These are phyloP conservation scores for Chelonus formosanus DNA, from an alignment of 2,888 invertebrate genomes.

Conservation along the genomic window DNA sequence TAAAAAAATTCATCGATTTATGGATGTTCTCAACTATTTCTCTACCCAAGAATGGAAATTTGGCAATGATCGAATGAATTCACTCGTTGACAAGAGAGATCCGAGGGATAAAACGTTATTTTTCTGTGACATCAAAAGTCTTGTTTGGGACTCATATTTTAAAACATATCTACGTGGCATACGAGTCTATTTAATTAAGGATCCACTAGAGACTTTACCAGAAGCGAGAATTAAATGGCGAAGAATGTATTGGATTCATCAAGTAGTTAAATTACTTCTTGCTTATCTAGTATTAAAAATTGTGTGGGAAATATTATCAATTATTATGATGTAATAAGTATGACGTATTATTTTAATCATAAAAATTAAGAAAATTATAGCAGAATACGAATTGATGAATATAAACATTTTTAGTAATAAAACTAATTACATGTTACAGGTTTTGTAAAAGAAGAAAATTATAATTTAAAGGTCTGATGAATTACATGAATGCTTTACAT, in stretches of 20 bases:
- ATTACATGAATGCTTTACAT: no score
- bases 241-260: conserved; percentile 64
- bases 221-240: conserved; percentile 69
- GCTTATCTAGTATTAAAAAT: conserved; percentile 52
- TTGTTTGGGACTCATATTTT: conserved; percentile 81
- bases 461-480: no score
- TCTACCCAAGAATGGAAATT: conserved; percentile 81
- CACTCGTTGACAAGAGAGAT: conserved; percentile 70
- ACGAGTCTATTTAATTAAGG: conserved; percentile 81
- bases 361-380: no score
- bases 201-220: conserved; percentile 78
- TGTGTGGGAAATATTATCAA: conserved; percentile 44
- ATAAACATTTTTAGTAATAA: no score
- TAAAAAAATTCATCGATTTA: conserved; percentile 77
- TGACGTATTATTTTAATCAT: no score
- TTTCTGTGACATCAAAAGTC: conserved; percentile 75
- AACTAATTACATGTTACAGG: no score
- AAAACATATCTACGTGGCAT: conserved; percentile 76
- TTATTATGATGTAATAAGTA: no score
- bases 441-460: no score
- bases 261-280: conserved; percentile 55
- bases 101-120: conserved; percentile 72
- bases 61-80: conserved; percentile 70
- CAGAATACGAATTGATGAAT: no score
- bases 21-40: conserved; percentile 81